Percentiles rank a stretch among this genome's conserved stretches.
These are phyloP conservation scores for Tolypeutes matacus DNA, from an alignment of 2,797 vertebrate species.

Conservation along the genomic window DNA sequence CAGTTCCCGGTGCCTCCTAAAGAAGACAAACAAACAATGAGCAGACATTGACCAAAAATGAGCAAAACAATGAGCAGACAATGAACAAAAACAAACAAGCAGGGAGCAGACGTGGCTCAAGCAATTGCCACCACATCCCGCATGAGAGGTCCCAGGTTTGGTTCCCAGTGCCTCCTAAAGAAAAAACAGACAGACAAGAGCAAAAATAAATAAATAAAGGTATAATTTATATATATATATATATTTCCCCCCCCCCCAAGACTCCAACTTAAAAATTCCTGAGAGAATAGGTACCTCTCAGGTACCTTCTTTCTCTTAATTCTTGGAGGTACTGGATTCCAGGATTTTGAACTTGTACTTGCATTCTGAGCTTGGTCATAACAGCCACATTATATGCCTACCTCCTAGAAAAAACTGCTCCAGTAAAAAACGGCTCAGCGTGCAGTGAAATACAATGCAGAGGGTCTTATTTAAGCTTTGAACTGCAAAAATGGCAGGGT, in stretches of 20 bases:
- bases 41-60: too few relatives aligned
- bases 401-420: not conserved
- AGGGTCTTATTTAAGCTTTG: conserved; percentile 3
- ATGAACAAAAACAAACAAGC: too few relatives aligned
- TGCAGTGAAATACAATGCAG: conserved; percentile 2
- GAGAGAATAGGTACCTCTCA: not conserved
- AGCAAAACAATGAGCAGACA: too few relatives aligned
- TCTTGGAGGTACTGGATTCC: conserved; percentile 5
- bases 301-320: not conserved
- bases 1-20: too few relatives aligned
- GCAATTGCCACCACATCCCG: too few relatives aligned
- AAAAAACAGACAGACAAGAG: too few relatives aligned
- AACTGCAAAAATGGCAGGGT: not conserved
- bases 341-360: conserved; percentile 35
- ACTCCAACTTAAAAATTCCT: conserved; percentile 37
- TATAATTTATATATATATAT: not conserved
- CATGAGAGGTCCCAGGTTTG: too few relatives aligned
- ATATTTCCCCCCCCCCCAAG: not conserved
- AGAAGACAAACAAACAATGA: too few relatives aligned
- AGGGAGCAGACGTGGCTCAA: too few relatives aligned
- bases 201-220: too few relatives aligned
- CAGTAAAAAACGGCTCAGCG: not conserved
- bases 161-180: too few relatives aligned
- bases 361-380: not conserved
- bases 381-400: not conserved